Evolutionary conservation across 2,888 invertebrate species (phyloP).

Genomic region (Temnothorax unifasciatus): DNA sequence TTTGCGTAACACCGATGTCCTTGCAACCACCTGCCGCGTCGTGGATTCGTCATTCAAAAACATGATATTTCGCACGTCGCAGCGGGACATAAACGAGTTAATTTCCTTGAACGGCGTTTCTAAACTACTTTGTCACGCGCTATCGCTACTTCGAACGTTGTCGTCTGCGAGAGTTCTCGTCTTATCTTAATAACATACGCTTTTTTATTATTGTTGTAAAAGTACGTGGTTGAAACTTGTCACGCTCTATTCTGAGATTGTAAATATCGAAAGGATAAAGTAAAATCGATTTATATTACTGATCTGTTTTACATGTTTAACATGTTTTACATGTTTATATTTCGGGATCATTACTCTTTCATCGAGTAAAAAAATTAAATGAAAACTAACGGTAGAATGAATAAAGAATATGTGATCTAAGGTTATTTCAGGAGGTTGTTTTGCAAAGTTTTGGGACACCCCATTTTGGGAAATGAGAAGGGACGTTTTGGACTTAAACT

Average conservation of each 20-base stretch:
- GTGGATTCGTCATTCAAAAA: conserved; percentile 27
- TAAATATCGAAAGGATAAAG: neutral
- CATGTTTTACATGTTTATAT: no score
- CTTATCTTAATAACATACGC: conserved; percentile 11
- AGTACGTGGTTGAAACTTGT: neutral
- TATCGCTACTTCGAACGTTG: neutral
- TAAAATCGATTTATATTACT: neutral
- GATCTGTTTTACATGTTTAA: no score
- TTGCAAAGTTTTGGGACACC: neutral
- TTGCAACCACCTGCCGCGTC: conserved; percentile 11
- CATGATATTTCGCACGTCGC: conserved; percentile 14
- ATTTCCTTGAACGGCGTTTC: neutral
- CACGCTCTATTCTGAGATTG: neutral
- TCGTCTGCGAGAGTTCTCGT: neutral
- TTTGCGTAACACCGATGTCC: conserved; percentile 20
- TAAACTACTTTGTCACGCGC: neutral
- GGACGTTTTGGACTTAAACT: neutral
- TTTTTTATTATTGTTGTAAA: neutral
- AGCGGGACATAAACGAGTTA: conserved; percentile 2
- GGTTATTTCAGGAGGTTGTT: neutral
- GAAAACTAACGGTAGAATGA: neutral
- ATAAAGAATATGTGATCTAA: neutral
- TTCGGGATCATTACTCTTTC: neutral
- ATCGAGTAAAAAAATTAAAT: neutral
- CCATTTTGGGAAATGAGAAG: neutral